A percentile compares a stretch with the other conserved stretches of the same genome.
These are phyloP conservation scores for Drosophila parvula DNA, from an alignment of 1,140 invertebrate genomes.

Conservation along the genomic window DNA sequence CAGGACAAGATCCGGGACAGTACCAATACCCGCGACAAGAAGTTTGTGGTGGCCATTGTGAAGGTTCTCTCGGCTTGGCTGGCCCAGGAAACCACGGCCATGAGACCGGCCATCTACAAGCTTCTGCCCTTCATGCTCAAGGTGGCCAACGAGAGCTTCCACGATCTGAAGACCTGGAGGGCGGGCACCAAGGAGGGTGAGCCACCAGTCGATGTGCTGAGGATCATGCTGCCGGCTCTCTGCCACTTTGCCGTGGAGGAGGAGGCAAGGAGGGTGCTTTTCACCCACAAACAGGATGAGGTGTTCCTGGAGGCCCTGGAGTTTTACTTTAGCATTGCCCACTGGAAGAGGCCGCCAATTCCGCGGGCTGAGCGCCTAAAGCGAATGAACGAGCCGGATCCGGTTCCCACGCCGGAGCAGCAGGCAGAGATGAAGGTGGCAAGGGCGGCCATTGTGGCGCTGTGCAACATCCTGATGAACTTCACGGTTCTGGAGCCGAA, in stretches of 20 bases:
- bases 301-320: constrained; percentile 91
- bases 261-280: constrained; percentile 91
- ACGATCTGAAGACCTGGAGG: constrained; percentile 86
- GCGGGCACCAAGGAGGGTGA: constrained; percentile 86
- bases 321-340: constrained; percentile 94
- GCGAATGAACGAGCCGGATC: constrained; percentile 89
- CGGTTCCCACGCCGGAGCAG: constrained; percentile 89
- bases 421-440: constrained; percentile 93
- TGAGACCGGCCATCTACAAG: constrained; percentile 92
- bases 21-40: constrained; percentile 87
- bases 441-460: constrained; percentile 91
- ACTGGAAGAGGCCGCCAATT: constrained; percentile 92
- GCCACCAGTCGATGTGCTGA: constrained; percentile 89
- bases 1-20: constrained; percentile 89
- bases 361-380: constrained; percentile 91
- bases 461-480: constrained; percentile 97
- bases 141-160: constrained; percentile 92
- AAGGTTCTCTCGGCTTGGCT: constrained; percentile 94
- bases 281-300: constrained; percentile 92
- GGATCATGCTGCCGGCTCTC: constrained; percentile 92
- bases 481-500: constrained; percentile 94
- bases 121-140: constrained; percentile 91
- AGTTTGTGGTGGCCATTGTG: constrained; percentile 92
- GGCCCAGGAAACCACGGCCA: constrained; percentile 95
- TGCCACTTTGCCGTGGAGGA: constrained; percentile 96